phyloP scores from a whole-genome alignment of 1,140 invertebrate species.

The Metaphire vulgaris region DNA sequence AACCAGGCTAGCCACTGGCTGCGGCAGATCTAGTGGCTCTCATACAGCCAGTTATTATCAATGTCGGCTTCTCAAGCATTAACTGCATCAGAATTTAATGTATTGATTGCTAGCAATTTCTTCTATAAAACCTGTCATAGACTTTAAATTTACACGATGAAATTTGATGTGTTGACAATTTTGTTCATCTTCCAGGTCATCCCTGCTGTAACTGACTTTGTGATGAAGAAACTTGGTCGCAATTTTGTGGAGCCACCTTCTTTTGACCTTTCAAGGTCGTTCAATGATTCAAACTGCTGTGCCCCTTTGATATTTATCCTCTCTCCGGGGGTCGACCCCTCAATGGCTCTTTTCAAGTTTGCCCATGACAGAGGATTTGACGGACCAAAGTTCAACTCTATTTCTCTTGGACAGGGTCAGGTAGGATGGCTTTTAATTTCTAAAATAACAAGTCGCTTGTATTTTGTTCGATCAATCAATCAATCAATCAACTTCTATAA shows the following conservation, averaged over 20 bases:
- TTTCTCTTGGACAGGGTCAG: slow-evolving; percentile 54
- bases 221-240: slow-evolving; percentile 50
- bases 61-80: too few relatives aligned
- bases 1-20: too few relatives aligned
- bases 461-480: slow-evolving; percentile 18
- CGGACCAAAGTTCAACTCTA: slow-evolving; percentile 50
- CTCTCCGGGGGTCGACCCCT: slow-evolving; percentile 52
- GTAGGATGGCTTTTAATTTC: slow-evolving; percentile 38
- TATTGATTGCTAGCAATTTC: too few relatives aligned
- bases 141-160: too few relatives aligned
- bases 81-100: too few relatives aligned
- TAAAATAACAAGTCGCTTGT: too few relatives aligned
- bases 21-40: too few relatives aligned
- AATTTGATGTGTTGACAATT: too few relatives aligned
- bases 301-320: slow-evolving; percentile 52
- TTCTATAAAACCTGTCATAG: too few relatives aligned
- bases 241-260: slow-evolving; percentile 53
- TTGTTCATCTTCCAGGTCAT: slow-evolving; percentile 37
- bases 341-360: slow-evolving; percentile 50
- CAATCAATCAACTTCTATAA: too few relatives aligned
- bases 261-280: slow-evolving; percentile 52
- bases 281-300: slow-evolving; percentile 46
- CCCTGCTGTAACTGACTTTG: slow-evolving; percentile 48
- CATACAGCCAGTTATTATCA: too few relatives aligned
- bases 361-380: slow-evolving; percentile 50